Evolutionary conservation across 2,797 vertebrate species (phyloP).

Genomic region (Paedocypris micromegethes): DNA sequence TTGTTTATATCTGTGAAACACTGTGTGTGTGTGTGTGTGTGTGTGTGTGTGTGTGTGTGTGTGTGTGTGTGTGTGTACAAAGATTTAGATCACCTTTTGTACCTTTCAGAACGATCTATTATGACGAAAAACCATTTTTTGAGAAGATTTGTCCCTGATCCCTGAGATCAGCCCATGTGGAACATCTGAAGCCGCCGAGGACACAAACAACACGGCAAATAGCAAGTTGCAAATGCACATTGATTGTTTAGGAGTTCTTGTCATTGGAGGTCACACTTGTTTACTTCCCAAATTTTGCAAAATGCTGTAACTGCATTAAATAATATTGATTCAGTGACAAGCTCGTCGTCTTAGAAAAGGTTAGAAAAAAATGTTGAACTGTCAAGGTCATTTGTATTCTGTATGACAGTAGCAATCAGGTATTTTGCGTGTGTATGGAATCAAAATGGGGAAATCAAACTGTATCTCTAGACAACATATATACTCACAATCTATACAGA

Average conservation of each 20-base stretch:
- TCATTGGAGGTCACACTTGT: constrained; percentile 71
- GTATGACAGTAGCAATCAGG: neutral
- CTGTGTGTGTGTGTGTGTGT: too few species aligned
- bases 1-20: too few species aligned
- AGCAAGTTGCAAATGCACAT: constrained; percentile 81
- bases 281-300: constrained; percentile 78
- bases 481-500: too few species aligned
- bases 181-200: constrained; percentile 69
- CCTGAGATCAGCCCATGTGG: constrained; percentile 66
- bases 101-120: neutral
- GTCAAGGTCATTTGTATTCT: too few species aligned
- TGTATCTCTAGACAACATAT: too few species aligned
- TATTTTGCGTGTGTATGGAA: neutral
- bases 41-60: too few species aligned
- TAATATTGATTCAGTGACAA: constrained; percentile 52
- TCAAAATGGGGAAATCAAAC: too few species aligned
- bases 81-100: too few species aligned
- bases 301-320: constrained; percentile 69
- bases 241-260: constrained; percentile 80
- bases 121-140: neutral
- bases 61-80: too few species aligned
- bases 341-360: neutral
- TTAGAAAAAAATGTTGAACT: neutral
- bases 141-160: constrained; percentile 40
- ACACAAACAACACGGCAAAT: constrained; percentile 78